These are phyloP conservation scores for Pseudochaenichthys georgianus DNA, from an alignment of 2,797 vertebrate genomes.

Conservation along the genomic window DNA sequence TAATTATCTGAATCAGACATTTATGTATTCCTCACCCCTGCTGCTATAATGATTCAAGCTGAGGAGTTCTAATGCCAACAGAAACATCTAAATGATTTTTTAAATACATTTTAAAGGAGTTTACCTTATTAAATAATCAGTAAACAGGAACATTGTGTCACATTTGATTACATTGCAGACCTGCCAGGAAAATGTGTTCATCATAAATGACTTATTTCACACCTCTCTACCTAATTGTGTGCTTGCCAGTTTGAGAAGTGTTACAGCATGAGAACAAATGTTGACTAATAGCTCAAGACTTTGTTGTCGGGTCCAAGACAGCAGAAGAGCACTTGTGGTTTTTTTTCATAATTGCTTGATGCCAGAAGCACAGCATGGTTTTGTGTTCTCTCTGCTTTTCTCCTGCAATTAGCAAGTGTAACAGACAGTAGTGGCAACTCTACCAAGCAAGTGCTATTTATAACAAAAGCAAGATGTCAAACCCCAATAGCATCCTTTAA, in stretches of 20 bases:
- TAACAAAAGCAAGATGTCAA: conserved; percentile 32
- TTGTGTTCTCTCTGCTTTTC: conserved; percentile 40
- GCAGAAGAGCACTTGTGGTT: conserved; percentile 34
- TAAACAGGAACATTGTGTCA: neutral
- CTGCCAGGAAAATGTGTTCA: neutral
- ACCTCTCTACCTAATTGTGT: conserved; percentile 20
- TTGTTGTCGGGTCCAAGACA: conserved; percentile 48
- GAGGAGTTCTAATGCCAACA: conserved; percentile 5
- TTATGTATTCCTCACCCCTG: conserved; percentile 18
- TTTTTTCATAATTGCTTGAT: conserved; percentile 32
- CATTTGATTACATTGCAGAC: neutral
- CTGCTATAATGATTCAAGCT: neutral
- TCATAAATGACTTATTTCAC: conserved; percentile 7
- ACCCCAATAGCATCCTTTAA: conserved; percentile 23
- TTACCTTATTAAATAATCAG: neutral
- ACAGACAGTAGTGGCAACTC: conserved; percentile 35
- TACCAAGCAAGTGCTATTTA: conserved; percentile 22
- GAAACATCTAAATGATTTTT: neutral
- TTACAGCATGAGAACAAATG: conserved; percentile 38
- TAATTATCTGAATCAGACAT: conserved; percentile 6
- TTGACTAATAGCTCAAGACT: conserved; percentile 50
- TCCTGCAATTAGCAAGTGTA: conserved; percentile 47
- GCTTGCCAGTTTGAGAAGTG: conserved; percentile 29
- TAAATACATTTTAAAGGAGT: neutral
- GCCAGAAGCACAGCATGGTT: conserved; percentile 44